Conservation (phyloP, 92 coral and sea anemone genomes). For the Paragorgia papillata region DNA sequence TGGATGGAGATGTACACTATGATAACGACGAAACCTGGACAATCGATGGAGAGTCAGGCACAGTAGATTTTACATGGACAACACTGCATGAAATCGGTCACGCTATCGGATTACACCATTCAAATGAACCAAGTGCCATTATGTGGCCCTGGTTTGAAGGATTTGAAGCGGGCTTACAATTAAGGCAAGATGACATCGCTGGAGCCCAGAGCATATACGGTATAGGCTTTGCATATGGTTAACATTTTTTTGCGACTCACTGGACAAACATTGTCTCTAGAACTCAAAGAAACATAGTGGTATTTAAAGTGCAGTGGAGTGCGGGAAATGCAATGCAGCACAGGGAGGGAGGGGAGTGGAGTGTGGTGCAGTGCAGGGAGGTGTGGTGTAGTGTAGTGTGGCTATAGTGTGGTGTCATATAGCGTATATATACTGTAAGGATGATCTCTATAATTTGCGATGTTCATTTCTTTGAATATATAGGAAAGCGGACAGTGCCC, state of each 20-base stretch:
- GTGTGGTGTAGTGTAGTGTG: no score
- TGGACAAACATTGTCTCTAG: no score
- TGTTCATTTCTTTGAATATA: no score
- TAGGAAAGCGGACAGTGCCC: background rate
- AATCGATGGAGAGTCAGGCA: conserved; percentile 42
- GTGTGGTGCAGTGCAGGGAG: no score
- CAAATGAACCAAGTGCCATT: conserved; percentile 52
- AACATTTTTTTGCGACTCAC: background rate
- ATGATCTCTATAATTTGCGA: no score
- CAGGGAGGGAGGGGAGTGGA: no score
- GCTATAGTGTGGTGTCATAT: no score
- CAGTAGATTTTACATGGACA: conserved; percentile 73
- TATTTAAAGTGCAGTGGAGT: no score
- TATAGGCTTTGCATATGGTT: background rate
- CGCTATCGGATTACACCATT: conserved; percentile 83
- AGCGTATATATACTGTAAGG: no score
- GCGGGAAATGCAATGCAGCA: no score
- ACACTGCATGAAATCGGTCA: conserved; percentile 90
- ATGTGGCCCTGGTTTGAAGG: conserved; percentile 87
- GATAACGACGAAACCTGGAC: conserved; percentile 81
- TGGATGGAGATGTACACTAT: conserved; percentile 82
- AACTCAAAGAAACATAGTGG: no score
- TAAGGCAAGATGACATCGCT: conserved; percentile 71
- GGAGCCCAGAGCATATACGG: conserved; percentile 80
- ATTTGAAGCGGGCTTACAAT: conserved; percentile 52